Evolutionary conservation across 2,797 vertebrate species (phyloP).

Genomic region (Anguilla anguilla): DNA sequence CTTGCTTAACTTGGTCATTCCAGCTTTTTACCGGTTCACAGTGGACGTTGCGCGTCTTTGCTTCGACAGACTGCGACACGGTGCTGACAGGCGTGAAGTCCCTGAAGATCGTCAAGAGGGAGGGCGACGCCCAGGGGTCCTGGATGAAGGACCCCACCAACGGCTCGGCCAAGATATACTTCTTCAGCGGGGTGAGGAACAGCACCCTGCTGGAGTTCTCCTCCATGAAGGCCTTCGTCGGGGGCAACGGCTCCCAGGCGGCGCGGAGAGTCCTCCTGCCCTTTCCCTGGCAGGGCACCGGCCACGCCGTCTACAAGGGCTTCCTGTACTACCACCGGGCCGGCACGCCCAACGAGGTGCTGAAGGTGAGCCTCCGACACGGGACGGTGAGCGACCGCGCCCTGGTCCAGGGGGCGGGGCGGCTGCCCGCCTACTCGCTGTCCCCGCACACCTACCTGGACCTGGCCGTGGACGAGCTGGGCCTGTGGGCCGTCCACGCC

Average conservation of each 20-base stretch:
- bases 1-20: too few species aligned
- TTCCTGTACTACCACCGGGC: slow-evolving; percentile 88
- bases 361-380: slow-evolving; percentile 84
- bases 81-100: slow-evolving; percentile 82
- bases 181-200: slow-evolving; percentile 81
- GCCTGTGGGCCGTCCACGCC: slow-evolving; percentile 90
- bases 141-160: slow-evolving; percentile 88
- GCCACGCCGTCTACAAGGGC: slow-evolving; percentile 79
- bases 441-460: slow-evolving; percentile 84
- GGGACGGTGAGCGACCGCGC: slow-evolving; percentile 74
- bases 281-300: slow-evolving; percentile 86
- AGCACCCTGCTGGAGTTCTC: slow-evolving; percentile 77
- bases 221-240: slow-evolving; percentile 79
- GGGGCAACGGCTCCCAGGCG: slow-evolving; percentile 59
- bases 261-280: slow-evolving; percentile 73
- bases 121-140: slow-evolving; percentile 74
- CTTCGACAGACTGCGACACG: slow-evolving; percentile 78
- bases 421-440: slow-evolving; percentile 80
- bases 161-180: slow-evolving; percentile 82
- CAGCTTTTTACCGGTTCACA: too few species aligned
- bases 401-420: slow-evolving; percentile 81
- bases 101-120: slow-evolving; percentile 88
- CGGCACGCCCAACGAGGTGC: slow-evolving; percentile 82
- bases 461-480: slow-evolving; percentile 87
- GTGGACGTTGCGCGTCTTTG: slow-evolving; percentile 30